Percentiles rank a stretch among this genome's conserved stretches.
phyloP scores from a whole-genome alignment of 2,113 vertebrate genomes.

The Paracanthobrama guichenoti region DNA sequence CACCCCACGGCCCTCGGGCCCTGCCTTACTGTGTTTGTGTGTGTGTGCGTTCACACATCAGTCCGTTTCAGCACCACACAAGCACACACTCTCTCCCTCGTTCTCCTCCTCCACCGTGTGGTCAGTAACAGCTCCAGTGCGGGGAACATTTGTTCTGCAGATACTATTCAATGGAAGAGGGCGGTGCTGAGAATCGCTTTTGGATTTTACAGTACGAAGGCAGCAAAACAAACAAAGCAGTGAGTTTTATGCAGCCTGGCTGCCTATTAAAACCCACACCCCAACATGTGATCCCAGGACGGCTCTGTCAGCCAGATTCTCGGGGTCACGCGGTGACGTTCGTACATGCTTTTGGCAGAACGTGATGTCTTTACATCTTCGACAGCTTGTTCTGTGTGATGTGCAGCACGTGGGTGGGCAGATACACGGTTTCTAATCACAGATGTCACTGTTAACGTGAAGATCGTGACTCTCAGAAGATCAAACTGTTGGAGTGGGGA shows the following conservation, averaged over 20 bases:
- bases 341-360: slow-evolving; percentile 34
- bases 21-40: slow-evolving; percentile 31
- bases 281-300: slow-evolving; percentile 14
- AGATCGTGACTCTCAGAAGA: not conserved
- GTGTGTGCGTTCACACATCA: slow-evolving; percentile 65
- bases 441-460: slow-evolving; percentile 26
- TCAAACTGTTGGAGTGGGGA: slow-evolving; percentile 13
- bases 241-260: slow-evolving; percentile 64
- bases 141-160: slow-evolving; percentile 70
- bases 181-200: not conserved
- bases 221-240: slow-evolving; percentile 73
- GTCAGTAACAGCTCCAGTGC: slow-evolving; percentile 45
- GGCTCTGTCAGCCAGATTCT: slow-evolving; percentile 18
- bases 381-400: slow-evolving; percentile 35
- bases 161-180: slow-evolving; percentile 49
- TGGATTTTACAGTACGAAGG: slow-evolving; percentile 65
- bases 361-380: slow-evolving; percentile 34
- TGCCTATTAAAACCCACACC: slow-evolving; percentile 34
- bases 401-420: slow-evolving; percentile 33
- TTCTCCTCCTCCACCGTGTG: slow-evolving; percentile 11
- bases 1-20: slow-evolving; percentile 8
- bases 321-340: not conserved
- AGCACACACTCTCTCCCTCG: slow-evolving; percentile 21
- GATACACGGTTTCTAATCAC: slow-evolving; percentile 5
- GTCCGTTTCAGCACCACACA: slow-evolving; percentile 26